These are phyloP conservation scores for Streblospio benedicti DNA, from an alignment of 1,140 invertebrate species.

Conservation along the genomic window DNA sequence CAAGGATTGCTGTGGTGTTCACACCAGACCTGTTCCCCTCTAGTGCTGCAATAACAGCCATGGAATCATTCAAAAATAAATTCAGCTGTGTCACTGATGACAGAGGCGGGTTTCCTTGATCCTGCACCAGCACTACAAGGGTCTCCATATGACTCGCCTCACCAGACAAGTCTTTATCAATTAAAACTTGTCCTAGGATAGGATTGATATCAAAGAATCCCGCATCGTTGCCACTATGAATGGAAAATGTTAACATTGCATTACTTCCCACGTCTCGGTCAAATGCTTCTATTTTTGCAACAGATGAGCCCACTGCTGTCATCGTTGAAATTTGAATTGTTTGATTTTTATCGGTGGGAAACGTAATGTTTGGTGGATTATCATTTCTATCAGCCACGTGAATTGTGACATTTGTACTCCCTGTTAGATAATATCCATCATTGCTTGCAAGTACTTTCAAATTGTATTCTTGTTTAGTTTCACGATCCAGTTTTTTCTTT, in stretches of 20 bases:
- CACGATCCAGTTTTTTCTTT: slow-evolving; percentile 6
- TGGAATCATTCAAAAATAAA: slow-evolving; percentile 1
- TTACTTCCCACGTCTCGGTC: slow-evolving; percentile 1
- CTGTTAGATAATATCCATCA: background rate
- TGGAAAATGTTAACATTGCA: slow-evolving; percentile 62
- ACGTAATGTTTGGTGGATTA: background rate
- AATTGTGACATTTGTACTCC: background rate
- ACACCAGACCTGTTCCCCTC: background rate
- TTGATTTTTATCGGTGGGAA: background rate
- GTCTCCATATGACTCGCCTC: background rate
- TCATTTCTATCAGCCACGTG: background rate
- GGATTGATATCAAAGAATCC: slow-evolving; percentile 59
- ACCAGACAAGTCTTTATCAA: slow-evolving; percentile 2
- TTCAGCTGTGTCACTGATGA: too few relatives aligned
- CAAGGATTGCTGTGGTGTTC: background rate
- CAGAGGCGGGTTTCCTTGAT: background rate
- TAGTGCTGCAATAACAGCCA: background rate
- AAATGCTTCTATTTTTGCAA: slow-evolving; percentile 1
- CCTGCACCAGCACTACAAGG: slow-evolving; percentile 20
- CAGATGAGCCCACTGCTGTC: background rate
- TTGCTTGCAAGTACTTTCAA: slow-evolving; percentile 1
- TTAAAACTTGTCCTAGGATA: slow-evolving; percentile 23
- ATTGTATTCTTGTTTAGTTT: slow-evolving; percentile 4
- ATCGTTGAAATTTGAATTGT: background rate
- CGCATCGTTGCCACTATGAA: slow-evolving; percentile 67